These are phyloP conservation scores for Anguilla megastoma DNA, from an alignment of 2,797 vertebrate genomes.

Conservation along the genomic window DNA sequence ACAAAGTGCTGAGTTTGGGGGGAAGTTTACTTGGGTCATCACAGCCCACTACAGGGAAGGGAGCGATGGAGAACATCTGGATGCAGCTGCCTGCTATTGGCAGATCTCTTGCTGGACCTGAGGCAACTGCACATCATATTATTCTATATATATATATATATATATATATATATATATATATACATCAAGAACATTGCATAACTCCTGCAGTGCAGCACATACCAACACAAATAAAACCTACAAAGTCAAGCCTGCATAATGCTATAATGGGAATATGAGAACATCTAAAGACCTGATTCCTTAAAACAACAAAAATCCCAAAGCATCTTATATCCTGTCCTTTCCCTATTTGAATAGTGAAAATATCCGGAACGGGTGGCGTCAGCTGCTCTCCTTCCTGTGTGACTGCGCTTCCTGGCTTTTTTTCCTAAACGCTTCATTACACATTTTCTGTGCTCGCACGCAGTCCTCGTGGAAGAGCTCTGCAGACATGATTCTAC, in stretches of 20 bases:
- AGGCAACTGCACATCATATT: slow-evolving; percentile 28
- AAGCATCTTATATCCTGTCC: slow-evolving; percentile 48
- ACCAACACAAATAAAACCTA: slow-evolving; percentile 17
- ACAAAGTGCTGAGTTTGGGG: slow-evolving; percentile 48
- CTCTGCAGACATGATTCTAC: neutral
- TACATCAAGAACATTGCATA: slow-evolving; percentile 26
- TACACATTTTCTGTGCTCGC: slow-evolving; percentile 12
- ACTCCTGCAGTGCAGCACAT: neutral
- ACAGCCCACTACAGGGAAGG: slow-evolving; percentile 28
- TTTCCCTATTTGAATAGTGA: slow-evolving; percentile 41
- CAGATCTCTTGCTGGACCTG: neutral
- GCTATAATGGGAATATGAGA: slow-evolving; percentile 51
- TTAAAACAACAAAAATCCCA: slow-evolving; percentile 49
- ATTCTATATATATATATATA: slow-evolving; percentile 38
- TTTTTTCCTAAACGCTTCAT: slow-evolving; percentile 17
- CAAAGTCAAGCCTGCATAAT: slow-evolving; percentile 46
- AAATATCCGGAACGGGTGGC: neutral
- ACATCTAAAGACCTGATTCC: slow-evolving; percentile 51
- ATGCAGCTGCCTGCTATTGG: neutral
- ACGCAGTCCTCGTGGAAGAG: slow-evolving; percentile 4
- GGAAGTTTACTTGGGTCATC: slow-evolving; percentile 41
- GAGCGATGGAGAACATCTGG: neutral
- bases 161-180: slow-evolving; percentile 35
- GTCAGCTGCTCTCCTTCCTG: neutral
- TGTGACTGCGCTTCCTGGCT: slow-evolving; percentile 12